Conservation (phyloP, 2,888 invertebrate genomes). For the Tetheella fluctuosa region DNA sequence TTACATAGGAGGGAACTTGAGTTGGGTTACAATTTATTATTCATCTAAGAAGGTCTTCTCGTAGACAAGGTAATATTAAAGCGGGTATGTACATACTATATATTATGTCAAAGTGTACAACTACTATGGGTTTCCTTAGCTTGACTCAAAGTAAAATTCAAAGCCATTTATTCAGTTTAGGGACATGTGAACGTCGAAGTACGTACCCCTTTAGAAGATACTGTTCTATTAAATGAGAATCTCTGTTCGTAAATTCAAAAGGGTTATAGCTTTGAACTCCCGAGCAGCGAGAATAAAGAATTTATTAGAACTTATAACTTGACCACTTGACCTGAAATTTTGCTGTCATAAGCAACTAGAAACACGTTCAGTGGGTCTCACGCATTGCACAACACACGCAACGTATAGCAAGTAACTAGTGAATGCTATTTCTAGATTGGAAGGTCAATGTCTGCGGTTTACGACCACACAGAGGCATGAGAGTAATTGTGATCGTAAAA, state of each 20-base stretch:
- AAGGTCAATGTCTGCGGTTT: constrained; percentile 76
- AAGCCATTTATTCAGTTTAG: no score
- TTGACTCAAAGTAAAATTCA: no score
- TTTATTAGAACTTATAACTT: neutral
- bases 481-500: constrained; percentile 44
- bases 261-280: neutral
- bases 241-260: neutral
- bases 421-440: constrained; percentile 60
- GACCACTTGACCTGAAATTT: neutral
- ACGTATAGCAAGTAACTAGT: constrained; percentile 36
- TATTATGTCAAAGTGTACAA: no score
- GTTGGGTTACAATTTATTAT: constrained; percentile 1
- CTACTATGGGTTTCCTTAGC: no score
- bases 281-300: neutral
- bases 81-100: no score
- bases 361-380: constrained; percentile 13
- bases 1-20: neutral
- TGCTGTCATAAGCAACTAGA: constrained; percentile 21
- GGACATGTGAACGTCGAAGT: no score
- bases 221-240: no score
- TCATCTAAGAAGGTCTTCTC: neutral
- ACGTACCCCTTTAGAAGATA: no score
- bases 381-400: constrained; percentile 42
- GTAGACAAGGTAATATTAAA: neutral
- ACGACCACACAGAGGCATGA: constrained; percentile 39